Evolutionary conservation across 2,797 vertebrate genomes (phyloP).

Genomic region (Gallirallus australis): DNA sequence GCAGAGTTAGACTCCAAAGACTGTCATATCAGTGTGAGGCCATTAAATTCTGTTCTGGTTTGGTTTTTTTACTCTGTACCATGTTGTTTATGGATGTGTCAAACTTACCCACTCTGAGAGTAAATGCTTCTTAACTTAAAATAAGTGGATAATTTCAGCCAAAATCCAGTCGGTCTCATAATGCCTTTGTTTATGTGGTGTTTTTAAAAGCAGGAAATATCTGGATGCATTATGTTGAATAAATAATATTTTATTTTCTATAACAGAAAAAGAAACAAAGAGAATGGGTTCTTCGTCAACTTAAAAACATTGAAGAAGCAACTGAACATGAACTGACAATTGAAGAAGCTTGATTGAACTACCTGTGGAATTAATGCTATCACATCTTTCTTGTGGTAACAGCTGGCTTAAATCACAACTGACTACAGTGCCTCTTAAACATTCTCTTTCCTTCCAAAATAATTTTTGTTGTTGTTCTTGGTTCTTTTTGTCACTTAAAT

Average conservation of each 20-base stretch:
- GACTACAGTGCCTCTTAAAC: background rate
- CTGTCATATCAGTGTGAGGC: background rate
- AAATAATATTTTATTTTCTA: background rate
- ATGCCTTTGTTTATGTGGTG: background rate
- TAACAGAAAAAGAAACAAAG: constrained; percentile 46
- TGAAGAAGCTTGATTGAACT: constrained; percentile 56
- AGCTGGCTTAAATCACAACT: background rate
- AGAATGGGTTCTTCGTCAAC: constrained; percentile 80
- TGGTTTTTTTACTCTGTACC: background rate
- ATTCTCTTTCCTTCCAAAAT: background rate
- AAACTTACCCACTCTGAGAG: background rate
- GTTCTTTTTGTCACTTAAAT: background rate
- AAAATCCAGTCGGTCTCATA: background rate
- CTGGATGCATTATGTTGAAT: background rate
- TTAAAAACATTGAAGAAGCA: constrained; percentile 86
- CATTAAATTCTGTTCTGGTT: background rate
- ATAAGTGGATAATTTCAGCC: background rate
- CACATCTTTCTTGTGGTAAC: background rate
- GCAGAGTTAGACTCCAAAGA: background rate
- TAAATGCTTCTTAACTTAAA: background rate
- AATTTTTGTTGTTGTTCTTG: background rate
- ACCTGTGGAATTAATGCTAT: background rate
- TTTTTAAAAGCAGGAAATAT: background rate
- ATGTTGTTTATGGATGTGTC: background rate
- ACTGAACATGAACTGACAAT: constrained; percentile 79